Evolutionary conservation across 2,113 vertebrate genomes (phyloP), one percentile per base, ranked within the genome.

Genomic region (Willisornis vidua): DNA sequence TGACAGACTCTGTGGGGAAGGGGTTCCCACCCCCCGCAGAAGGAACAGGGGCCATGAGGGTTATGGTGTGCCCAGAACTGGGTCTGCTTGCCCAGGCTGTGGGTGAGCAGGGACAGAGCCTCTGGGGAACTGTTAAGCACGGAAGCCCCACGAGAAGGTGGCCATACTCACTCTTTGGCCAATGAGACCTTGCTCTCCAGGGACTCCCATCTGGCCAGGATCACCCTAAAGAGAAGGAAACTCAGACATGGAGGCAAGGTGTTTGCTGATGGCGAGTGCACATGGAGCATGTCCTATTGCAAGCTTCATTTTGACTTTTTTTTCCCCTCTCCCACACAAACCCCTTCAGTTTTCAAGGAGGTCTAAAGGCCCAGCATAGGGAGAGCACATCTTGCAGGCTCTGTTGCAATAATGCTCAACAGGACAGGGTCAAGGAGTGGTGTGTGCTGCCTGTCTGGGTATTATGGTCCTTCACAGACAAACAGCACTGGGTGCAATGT

Each of bases 141-240:
- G 33, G 41, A 61, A 81, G 15, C 17, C 18, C 35, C 39, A 20
- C 4, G 20, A 39, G 51, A 41, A 77, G 37, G 9, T 77, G 79
- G 26, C 85, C 19, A 4, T 51, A 97, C 99, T 98, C 97, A 99
- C 99, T 93, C 99, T 98, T 94, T 98, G 98, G 70, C 99, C 99
- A 93, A 98, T 35, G 85, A 99, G 97, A 85, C 99, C 99, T 96
- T 98, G 98, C 95, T 99, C 99, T 84, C 99, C 99, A 10, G 97
- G 90, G 90, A 93, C 97, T 49, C 99, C 99, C 37, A 97, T 7
- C 51, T 97, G 97, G 85, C 99, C 99, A 77, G 97, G 83, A 57
- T 97, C 97, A 61, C 99, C 99, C 99, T 99, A 95, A 51, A 57
- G 84, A 88, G 72, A 83, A 66, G 35, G 23, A 82, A 76, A 18